Percentiles rank a stretch among this genome's conserved stretches.
Conservation (phyloP, 2,113 vertebrate genomes). For the Morone chrysops region DNA sequence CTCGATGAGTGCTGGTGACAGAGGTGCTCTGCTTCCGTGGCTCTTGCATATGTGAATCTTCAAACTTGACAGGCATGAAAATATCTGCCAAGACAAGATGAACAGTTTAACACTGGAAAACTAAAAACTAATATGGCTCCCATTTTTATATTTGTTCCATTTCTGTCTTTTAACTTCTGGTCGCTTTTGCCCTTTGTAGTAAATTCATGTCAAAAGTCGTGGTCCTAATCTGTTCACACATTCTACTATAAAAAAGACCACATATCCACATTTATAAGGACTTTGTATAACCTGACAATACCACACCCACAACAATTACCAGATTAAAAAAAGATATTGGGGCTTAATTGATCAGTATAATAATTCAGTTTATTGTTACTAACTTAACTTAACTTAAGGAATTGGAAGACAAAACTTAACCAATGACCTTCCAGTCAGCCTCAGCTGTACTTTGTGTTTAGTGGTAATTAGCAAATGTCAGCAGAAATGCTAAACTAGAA, state of each 20-base stretch:
- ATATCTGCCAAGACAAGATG: slow-evolving; percentile 61
- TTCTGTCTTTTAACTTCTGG: background rate
- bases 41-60: slow-evolving; percentile 70
- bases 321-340: background rate
- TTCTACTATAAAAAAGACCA: background rate
- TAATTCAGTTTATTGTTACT: too few relatives aligned
- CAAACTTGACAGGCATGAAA: slow-evolving; percentile 64
- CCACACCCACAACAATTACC: background rate
- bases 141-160: background rate
- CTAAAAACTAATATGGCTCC: background rate
- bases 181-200: background rate
- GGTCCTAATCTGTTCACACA: background rate
- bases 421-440: too few relatives aligned
- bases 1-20: slow-evolving; percentile 33
- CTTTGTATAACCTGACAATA: background rate
- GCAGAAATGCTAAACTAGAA: background rate
- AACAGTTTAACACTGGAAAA: background rate
- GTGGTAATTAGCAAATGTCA: too few relatives aligned
- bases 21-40: slow-evolving; percentile 38
- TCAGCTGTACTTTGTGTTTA: too few relatives aligned
- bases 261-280: background rate
- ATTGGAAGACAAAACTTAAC: too few relatives aligned
- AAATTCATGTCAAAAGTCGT: background rate
- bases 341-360: background rate
- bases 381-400: too few relatives aligned